Base-by-base conservation (phyloP, 2,888 invertebrate genomes). In the Orchesellides sinensis region DNA sequence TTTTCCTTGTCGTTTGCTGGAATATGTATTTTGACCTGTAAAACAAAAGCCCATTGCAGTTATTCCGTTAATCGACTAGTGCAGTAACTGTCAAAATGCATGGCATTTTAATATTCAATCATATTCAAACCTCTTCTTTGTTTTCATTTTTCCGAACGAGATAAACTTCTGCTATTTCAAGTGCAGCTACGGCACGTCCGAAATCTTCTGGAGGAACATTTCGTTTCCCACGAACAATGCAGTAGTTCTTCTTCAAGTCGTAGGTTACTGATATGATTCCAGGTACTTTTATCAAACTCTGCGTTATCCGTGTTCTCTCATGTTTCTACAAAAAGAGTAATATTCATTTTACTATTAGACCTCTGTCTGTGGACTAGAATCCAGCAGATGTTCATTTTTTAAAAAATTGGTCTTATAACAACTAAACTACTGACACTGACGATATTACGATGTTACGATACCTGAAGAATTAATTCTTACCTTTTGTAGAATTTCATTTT, bases 181-280 rank as follows among this genome's bases (percentile, higher is more conserved):
- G 49, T 47, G 78, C 70, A 0, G 88, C 88, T 27, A 88, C 80
- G 6, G 86, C 80, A 23, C 75, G 72, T 10, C 86, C 88, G 40
- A 87, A 84, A 12, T 59, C 59, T 54, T 87, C 86, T 10, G 80
- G 54, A 6, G 83, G 81, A 23, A 83, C 72, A 4, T 68, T 56
- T 25, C 66, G 35, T 54, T 85, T 85, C 25, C 86, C 86, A 10
- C 85, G 75, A 19, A 88, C 72, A 32, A 88, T 68, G 54, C 88
- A 88, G 8, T 59, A 35, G 25, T 72, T 79, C 1, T 81, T 85
- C 14, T 84, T 80, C 21, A 80, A 49, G 49, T 86, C 83, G 29
- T 82, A 88, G 1, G 88, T 86, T 3, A 88, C 82, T 0, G 88
- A 88, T 21, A 88, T 80, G 17, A 87, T 83, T 45, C 87, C 88